Conservation (phyloP, 2,888 invertebrate genomes). For the Helobdella robusta region DNA sequence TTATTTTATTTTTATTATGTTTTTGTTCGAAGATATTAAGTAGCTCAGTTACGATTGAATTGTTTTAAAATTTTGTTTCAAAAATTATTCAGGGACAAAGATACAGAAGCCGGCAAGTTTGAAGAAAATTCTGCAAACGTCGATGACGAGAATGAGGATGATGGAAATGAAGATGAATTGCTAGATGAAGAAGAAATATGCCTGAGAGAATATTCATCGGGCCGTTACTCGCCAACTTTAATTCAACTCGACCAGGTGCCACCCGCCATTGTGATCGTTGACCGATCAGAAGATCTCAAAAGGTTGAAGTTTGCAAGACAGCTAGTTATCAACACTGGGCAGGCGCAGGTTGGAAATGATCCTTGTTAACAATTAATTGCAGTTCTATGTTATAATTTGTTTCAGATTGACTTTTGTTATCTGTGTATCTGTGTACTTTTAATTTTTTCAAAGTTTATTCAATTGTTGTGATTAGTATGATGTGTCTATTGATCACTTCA, state of each 20-base stretch:
- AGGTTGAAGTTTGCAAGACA: slow-evolving; percentile 65
- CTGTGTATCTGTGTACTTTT: too few species aligned
- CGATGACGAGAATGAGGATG: slow-evolving; percentile 49
- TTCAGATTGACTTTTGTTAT: too few species aligned
- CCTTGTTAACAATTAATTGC: not conserved
- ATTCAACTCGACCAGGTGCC: slow-evolving; percentile 60
- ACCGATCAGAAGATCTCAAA: slow-evolving; percentile 66
- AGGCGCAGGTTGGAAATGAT: slow-evolving; percentile 51
- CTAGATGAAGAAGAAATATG: slow-evolving; percentile 52
- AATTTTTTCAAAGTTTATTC: too few species aligned
- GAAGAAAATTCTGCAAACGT: slow-evolving; percentile 15
- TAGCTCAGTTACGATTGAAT: too few species aligned
- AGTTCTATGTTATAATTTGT: not conserved
- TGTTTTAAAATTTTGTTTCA: too few species aligned
- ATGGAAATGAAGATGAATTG: slow-evolving; percentile 40
- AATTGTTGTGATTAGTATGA: too few species aligned
- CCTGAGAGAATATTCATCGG: slow-evolving; percentile 65
- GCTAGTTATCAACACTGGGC: slow-evolving; percentile 53
- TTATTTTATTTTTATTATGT: too few species aligned
- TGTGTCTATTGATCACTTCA: too few species aligned
- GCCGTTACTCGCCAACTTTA: slow-evolving; percentile 73
- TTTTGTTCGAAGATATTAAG: too few species aligned
- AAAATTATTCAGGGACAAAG: not conserved
- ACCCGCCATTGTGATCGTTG: slow-evolving; percentile 65
- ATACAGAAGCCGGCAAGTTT: not conserved